Conservation (phyloP, 1,140 invertebrate species). For the Drosophila albomicans region DNA sequence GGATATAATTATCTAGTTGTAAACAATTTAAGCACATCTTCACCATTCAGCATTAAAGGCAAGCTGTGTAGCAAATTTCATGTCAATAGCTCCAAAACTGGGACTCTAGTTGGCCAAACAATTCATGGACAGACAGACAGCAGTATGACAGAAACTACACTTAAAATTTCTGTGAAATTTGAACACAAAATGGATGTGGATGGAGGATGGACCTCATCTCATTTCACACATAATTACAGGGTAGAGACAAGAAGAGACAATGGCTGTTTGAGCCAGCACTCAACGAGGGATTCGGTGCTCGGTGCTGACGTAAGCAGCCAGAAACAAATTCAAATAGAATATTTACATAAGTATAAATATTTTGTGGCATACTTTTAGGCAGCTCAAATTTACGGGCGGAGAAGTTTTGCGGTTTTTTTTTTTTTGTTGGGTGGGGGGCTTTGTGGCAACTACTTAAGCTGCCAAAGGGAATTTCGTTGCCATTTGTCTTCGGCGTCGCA, state of each 20-base stretch:
- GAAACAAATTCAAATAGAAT: conserved; percentile 13
- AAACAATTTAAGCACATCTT: too few relatives aligned
- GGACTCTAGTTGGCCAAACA: too few relatives aligned
- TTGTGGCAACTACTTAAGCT: conserved; percentile 68
- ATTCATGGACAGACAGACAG: too few relatives aligned
- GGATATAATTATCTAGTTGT: too few relatives aligned
- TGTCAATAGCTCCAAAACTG: too few relatives aligned
- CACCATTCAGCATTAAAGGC: too few relatives aligned
- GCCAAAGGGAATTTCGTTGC: conserved; percentile 55
- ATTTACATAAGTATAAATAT: conserved; percentile 36
- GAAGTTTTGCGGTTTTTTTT: neutral
- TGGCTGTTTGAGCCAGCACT: too few relatives aligned
- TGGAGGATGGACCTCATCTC: neutral
- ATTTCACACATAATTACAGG: neutral
- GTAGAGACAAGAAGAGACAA: neutral
- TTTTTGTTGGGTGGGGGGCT: neutral
- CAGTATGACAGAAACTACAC: too few relatives aligned
- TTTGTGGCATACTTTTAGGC: conserved; percentile 5
- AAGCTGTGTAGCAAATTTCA: too few relatives aligned
- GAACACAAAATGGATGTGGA: neutral
- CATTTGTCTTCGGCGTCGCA: conserved; percentile 50
- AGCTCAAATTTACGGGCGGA: too few relatives aligned
- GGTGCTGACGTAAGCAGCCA: neutral
- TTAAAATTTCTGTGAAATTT: neutral
- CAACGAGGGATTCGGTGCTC: neutral